These are phyloP conservation scores for Cheilosia vulpina DNA, from an alignment of 2,888 invertebrate species.

Conservation along the genomic window DNA sequence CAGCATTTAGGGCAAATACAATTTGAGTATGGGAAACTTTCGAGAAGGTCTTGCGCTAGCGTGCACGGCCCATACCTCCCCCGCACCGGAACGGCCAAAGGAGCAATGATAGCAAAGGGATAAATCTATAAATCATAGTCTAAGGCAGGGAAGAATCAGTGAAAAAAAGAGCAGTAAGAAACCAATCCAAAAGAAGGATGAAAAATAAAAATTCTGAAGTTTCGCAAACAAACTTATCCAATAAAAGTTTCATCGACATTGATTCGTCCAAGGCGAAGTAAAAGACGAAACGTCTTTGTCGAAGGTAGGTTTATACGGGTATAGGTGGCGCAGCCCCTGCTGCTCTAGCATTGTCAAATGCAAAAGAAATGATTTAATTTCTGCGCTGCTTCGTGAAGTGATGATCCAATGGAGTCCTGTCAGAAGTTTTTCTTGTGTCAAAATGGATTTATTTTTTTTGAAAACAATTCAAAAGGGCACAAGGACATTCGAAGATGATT, in stretches of 20 bases:
- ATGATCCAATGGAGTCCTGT: conserved; percentile 67
- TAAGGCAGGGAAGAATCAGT: conserved; percentile 15
- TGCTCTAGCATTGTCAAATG: conserved; percentile 49
- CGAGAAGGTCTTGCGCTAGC: conserved; percentile 40
- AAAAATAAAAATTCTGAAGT: conserved; percentile 76
- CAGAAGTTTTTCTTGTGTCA: conserved; percentile 79
- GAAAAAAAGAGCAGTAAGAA: background rate
- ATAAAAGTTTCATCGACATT: conserved; percentile 81
- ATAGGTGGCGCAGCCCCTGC: background rate
- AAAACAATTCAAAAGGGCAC: conserved; percentile 30
- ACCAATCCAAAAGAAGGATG: conserved; percentile 67
- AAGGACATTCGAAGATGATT: conserved; percentile 28
- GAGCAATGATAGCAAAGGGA: conserved; percentile 60
- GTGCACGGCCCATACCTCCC: background rate
- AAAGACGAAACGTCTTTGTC: conserved; percentile 20
- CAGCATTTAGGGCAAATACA: conserved; percentile 72
- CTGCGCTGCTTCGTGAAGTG: conserved; percentile 63
- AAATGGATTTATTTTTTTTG: conserved; percentile 71
- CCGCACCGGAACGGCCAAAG: conserved; percentile 19
- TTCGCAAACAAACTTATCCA: conserved; percentile 83
- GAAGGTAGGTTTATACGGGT: background rate
- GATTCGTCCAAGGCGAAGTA: conserved; percentile 45
- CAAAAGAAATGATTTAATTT: conserved; percentile 71
- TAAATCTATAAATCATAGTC: conserved; percentile 74
- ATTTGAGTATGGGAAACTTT: conserved; percentile 66